phyloP scores from a whole-genome alignment of 1,140 invertebrate species.

The Phymorhynchus buccinoides region DNA sequence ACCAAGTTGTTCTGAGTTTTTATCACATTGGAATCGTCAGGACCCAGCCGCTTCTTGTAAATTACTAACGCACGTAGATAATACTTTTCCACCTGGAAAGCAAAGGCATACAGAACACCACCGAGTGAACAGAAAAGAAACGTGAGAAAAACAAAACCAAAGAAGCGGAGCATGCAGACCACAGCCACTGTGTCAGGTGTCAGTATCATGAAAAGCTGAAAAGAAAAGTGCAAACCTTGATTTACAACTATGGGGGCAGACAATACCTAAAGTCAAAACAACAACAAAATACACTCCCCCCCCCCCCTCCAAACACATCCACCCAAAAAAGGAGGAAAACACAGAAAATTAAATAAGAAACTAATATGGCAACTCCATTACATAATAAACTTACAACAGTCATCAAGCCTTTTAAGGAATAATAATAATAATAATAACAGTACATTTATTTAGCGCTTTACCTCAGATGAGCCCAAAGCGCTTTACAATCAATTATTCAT shows the following conservation, averaged over 20 bases:
- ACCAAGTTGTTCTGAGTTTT: constrained; percentile 98
- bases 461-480: no score
- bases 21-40: constrained; percentile 97
- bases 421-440: no score
- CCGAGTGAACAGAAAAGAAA: no score
- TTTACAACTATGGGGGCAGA: neutral
- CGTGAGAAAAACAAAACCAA: constrained; percentile 23
- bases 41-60: constrained; percentile 95
- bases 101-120: constrained; percentile 36
- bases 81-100: constrained; percentile 84
- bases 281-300: neutral
- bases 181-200: constrained; percentile 20
- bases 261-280: neutral
- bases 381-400: no score
- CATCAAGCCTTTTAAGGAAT: no score
- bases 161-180: constrained; percentile 48
- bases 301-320: no score
- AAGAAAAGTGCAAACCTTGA: neutral
- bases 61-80: constrained; percentile 97
- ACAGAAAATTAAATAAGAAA: no score
- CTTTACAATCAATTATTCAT: no score
- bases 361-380: no score
- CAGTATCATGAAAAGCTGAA: neutral
- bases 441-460: no score
- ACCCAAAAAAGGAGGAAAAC: no score